Evolutionary conservation across 1,140 invertebrate genomes (phyloP), one percentile per base, ranked within the genome.

Genomic region (Drosophila mojavensis): DNA sequence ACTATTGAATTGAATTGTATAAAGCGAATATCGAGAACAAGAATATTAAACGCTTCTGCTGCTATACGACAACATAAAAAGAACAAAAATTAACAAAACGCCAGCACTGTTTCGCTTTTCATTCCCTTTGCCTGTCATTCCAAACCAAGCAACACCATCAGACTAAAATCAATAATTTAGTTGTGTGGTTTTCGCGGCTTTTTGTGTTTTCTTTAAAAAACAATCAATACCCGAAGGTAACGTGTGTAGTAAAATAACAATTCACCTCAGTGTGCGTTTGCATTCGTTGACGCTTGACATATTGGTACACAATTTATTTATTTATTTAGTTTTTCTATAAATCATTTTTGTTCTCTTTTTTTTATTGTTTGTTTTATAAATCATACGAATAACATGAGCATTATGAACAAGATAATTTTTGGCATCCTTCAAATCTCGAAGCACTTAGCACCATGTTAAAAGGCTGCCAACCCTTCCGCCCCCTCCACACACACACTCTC

Each of bases 211-310:
- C 66, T 70, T 88, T 88, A 71, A 88, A 88, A 88, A 75, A 88
- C 84, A 86, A 86, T 86, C 83, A 86, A 86, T 86, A 86, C 83
- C 83, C 83, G 83, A 86, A 86, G 83, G 83, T 86, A 86, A 86
- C 83, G 83, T 86, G 83, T 86, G 83, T 83, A 86, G 84, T 54
- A 69, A 63, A 65, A 53, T 72, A 81, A 81, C 63, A 78, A 81
- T 79, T 78, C 82, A 86, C 60, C 72, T 83, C 79, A 88, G 82
- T 86, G 82, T 86, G 79, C 83, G 79, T 84, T 84, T 85, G 81
- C 82, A 74, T 88, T 86, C 79, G 76, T 86, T 86, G 79, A 86
- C 83, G 83, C 83, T 86, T 88, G 84, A 89, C 84, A 88, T 88
- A 88, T 86, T 86, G 76, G 79, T 84, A 81, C 81, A 78, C 81